phyloP scores from a whole-genome alignment of 1,140 invertebrate genomes.

The Apis laboriosa region DNA sequence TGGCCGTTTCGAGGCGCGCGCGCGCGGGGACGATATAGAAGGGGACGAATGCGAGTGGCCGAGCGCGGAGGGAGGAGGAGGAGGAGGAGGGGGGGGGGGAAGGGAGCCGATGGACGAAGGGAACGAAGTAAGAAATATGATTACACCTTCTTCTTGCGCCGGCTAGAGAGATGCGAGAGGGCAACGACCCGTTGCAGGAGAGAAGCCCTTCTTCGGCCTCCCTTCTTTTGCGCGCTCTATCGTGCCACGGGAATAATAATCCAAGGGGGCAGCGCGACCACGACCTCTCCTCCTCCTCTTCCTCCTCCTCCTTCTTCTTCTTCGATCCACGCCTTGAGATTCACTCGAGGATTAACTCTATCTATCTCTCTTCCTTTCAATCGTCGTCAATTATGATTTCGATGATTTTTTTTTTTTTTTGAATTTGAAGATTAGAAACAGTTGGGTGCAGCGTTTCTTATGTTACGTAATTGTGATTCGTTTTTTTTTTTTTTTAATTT shows the following conservation, averaged over 20 bases:
- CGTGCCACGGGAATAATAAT: slow-evolving; percentile 57
- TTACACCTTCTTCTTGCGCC: slow-evolving; percentile 61
- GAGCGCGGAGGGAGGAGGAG: neutral
- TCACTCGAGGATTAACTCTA: neutral
- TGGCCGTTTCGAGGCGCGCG: slow-evolving; percentile 6
- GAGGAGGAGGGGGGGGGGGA: neutral
- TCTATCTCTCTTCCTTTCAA: neutral
- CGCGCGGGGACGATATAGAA: neutral
- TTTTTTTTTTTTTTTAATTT: too few relatives aligned
- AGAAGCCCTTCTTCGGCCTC: slow-evolving; percentile 44
- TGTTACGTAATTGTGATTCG: too few relatives aligned
- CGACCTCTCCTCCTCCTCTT: slow-evolving; percentile 46
- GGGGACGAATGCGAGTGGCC: neutral
- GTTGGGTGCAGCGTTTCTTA: too few relatives aligned
- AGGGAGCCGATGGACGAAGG: slow-evolving; percentile 47
- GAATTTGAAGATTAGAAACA: too few relatives aligned
- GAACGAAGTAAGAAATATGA: slow-evolving; percentile 69
- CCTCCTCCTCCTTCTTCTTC: slow-evolving; percentile 12
- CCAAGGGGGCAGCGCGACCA: slow-evolving; percentile 27
- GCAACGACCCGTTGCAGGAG: slow-evolving; percentile 64
- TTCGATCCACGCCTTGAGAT: slow-evolving; percentile 25
- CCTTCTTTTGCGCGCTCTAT: slow-evolving; percentile 57
- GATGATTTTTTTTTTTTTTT: too few relatives aligned
- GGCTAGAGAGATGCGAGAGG: slow-evolving; percentile 54
- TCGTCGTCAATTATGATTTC: too few relatives aligned